Evolutionary conservation across 2,888 invertebrate genomes (phyloP).

Genomic region (Drosophila mimica): DNA sequence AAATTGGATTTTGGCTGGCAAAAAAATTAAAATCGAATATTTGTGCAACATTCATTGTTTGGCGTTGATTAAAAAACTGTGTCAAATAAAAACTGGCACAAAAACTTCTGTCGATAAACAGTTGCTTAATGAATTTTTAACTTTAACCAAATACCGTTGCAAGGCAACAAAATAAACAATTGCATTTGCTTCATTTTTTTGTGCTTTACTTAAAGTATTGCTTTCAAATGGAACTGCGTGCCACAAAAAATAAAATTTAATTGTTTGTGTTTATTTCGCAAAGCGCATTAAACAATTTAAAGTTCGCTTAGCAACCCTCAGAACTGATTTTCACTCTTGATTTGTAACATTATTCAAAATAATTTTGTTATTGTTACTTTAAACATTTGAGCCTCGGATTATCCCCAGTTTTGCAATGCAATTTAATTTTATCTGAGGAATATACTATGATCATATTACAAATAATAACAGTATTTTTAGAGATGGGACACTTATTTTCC

Average conservation of each 20-base stretch:
- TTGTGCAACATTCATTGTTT: constrained; percentile 20
- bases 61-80: background rate
- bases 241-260: constrained; percentile 2
- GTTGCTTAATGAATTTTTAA: constrained; percentile 51
- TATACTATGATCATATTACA: background rate
- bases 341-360: background rate
- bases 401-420: background rate
- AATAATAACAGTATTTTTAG: too few relatives aligned
- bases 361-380: background rate
- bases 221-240: constrained; percentile 2
- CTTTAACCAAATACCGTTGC: constrained; percentile 13
- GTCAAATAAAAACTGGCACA: background rate
- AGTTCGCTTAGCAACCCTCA: constrained; percentile 1
- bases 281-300: constrained; percentile 19
- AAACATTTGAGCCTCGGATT: background rate
- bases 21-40: constrained; percentile 28
- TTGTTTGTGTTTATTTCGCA: constrained; percentile 4
- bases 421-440: background rate
- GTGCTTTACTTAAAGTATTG: background rate
- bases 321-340: background rate
- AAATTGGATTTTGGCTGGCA: constrained; percentile 17
- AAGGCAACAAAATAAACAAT: constrained; percentile 9
- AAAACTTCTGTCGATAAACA: constrained; percentile 37
- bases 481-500: too few relatives aligned
- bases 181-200: background rate